Base-by-base conservation (phyloP, 2,113 vertebrate genomes). In the Callaeas wilsoni region DNA sequence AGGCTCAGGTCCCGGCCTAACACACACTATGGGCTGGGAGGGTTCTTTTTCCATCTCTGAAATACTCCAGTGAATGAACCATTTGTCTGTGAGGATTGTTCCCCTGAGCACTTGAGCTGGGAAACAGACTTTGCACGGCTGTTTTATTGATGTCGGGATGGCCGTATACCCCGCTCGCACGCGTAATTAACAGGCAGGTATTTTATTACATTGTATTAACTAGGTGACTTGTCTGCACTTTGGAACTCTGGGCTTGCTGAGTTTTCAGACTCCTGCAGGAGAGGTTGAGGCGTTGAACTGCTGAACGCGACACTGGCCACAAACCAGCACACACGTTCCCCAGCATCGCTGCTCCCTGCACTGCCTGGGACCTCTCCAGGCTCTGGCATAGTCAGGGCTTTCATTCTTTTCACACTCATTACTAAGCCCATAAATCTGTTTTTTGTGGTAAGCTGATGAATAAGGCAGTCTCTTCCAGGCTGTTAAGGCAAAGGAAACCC, bases 151-250 rank as follows among this genome's bases (percentile, higher is more conserved):
- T 68, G 86, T 50, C 4, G 12, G 70, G 93, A 90, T 89, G 74
- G 70, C 84, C 2, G 1, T 83, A 86, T 57, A 46, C 67, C 64
- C 91, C 70, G 42, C 87, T 94, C 35, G 19, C 84, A 79, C 0
- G 0, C 25, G 23, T 91, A 95, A 93, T 96, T 95, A 96, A 93
- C 88, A 87, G 67, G 42, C 87, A 85, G 81, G 53, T 85, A 76
- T 91, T 96, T 96, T 85, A 96, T 90, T 89, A 73, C 74, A 65
- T 82, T 87, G 84, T 79, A 79, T 85, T 89, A 96, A 84, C 74
- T 83, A 73, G 70, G 67, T 97, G 89, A 91, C 84, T 96, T 96
- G 93, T 95, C 91, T 90, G 93, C 84, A 87, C 94, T 90, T 62
- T 13, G 93, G 55, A 94, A 18, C 64, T 75, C 56, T 35, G 73